Evolutionary conservation across 1,140 invertebrate genomes (phyloP).

Genomic region (Probaryconus sp.): DNA sequence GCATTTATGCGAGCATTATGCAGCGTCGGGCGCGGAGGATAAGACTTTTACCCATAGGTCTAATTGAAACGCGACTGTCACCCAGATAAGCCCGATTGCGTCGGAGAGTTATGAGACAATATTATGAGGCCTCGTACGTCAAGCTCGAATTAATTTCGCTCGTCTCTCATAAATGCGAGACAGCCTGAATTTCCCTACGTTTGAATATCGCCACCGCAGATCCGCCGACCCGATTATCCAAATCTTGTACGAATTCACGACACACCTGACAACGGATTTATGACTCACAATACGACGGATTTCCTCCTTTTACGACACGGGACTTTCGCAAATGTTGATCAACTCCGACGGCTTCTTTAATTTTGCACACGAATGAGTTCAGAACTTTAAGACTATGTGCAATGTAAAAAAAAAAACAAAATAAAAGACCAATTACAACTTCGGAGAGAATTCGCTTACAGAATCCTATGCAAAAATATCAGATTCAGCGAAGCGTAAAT

Average conservation of each 20-base stretch:
- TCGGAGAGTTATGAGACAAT: conserved; percentile 67
- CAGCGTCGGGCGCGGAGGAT: conserved; percentile 58
- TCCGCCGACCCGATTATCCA: conserved; percentile 44
- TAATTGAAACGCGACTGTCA: conserved; percentile 69
- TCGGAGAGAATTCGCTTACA: no score
- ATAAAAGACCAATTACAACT: no score
- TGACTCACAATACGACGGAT: conserved; percentile 5
- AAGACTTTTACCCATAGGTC: conserved; percentile 66
- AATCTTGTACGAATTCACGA: conserved; percentile 42
- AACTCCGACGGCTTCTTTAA: no score
- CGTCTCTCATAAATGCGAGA: conserved; percentile 60
- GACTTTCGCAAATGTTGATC: no score
- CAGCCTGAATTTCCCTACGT: conserved; percentile 50
- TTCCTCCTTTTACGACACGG: no score
- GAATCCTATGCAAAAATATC: no score
- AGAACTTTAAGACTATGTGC: no score
- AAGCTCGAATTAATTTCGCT: conserved; percentile 66
- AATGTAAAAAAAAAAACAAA: no score
- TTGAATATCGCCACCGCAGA: conserved; percentile 34
- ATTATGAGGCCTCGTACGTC: conserved; percentile 63
- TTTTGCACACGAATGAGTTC: no score
- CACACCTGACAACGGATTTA: conserved; percentile 25
- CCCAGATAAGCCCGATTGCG: conserved; percentile 64
- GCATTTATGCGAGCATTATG: conserved; percentile 66
- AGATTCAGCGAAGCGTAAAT: no score